Evolutionary conservation across 2,797 vertebrate genomes (phyloP).

Genomic region (Menidia menidia): DNA sequence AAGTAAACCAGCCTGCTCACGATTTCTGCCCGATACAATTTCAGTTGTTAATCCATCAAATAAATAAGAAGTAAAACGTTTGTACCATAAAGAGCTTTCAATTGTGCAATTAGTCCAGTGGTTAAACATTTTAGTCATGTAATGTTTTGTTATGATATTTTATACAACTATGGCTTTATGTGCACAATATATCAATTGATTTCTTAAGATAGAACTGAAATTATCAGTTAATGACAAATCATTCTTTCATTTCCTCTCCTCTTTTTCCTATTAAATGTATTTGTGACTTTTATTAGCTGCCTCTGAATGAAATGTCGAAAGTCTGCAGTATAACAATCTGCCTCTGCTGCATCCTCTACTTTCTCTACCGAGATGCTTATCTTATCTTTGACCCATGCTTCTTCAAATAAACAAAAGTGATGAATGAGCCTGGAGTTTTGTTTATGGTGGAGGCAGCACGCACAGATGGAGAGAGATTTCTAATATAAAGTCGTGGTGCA

Average conservation of each 20-base stretch:
- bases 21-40: not conserved
- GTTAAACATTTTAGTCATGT: not conserved
- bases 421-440: constrained; percentile 38
- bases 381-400: constrained; percentile 32
- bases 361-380: constrained; percentile 36
- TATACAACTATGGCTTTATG: constrained; percentile 3
- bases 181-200: constrained; percentile 34
- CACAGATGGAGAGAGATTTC: constrained; percentile 19
- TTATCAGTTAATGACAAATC: constrained; percentile 17
- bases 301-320: constrained; percentile 21
- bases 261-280: constrained; percentile 14
- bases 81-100: not conserved
- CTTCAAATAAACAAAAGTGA: constrained; percentile 59
- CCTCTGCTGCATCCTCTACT: constrained; percentile 22
- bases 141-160: not conserved
- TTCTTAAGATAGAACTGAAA: constrained; percentile 26
- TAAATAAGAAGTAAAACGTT: not conserved
- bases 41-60: not conserved
- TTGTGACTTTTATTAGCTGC: constrained; percentile 10
- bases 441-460: constrained; percentile 16
- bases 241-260: constrained; percentile 4
- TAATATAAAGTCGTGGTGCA: constrained; percentile 24
- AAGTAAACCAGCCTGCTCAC: not conserved
- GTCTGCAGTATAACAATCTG: constrained; percentile 5
- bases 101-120: not conserved